A percentile compares a stretch with the other conserved stretches of the same genome.
phyloP scores from a whole-genome alignment of 2,113 vertebrate genomes.

The Cavia porcellus region DNA sequence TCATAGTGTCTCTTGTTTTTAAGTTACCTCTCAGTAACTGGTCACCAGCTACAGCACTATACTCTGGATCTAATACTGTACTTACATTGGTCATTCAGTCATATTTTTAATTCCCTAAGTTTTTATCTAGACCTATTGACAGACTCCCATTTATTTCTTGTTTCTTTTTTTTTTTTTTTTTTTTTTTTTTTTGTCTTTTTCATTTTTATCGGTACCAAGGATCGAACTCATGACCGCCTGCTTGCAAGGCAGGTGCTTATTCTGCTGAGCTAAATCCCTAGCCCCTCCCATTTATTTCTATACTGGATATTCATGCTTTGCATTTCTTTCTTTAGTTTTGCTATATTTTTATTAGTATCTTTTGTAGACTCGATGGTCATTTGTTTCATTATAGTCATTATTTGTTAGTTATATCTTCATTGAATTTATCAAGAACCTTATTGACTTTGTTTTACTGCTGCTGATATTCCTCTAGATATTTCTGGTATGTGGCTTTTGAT shows the following conservation, averaged over 20 bases:
- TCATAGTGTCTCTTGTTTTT: not conserved
- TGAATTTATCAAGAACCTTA: not conserved
- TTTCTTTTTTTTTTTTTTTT: too few species aligned
- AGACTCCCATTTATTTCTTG: not conserved
- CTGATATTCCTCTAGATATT: not conserved
- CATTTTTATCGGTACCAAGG: too few species aligned
- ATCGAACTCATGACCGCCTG: too few species aligned
- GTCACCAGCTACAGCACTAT: not conserved
- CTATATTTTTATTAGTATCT: not conserved
- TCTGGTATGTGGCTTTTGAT: not conserved
- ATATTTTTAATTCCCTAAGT: not conserved
- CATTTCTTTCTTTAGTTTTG: not conserved
- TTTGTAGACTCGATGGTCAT: not conserved
- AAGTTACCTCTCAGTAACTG: not conserved
- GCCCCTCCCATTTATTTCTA: not conserved
- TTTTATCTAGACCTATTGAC: not conserved
- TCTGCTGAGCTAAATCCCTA: too few species aligned
- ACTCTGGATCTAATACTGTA: not conserved
- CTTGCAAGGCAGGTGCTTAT: too few species aligned
- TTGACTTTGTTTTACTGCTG: not conserved
- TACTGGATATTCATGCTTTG: not conserved
- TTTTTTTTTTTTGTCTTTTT: too few species aligned
- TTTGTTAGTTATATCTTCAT: not conserved
- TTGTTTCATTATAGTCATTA: not conserved
- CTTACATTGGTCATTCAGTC: not conserved